Base-by-base conservation (phyloP, 2,113 vertebrate genomes). In the Lamprotornis superbus region DNA sequence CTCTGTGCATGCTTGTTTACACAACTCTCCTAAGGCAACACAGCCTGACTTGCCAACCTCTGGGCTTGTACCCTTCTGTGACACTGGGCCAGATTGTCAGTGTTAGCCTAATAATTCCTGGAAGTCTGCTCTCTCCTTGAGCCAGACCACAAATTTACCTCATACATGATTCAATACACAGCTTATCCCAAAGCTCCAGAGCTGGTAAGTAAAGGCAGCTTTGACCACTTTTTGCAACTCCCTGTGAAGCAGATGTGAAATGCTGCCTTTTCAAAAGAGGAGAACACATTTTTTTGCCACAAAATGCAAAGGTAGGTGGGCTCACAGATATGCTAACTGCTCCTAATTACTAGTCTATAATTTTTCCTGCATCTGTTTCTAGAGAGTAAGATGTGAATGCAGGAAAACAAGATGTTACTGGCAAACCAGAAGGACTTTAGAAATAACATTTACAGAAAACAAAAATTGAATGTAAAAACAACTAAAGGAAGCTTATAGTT, bases 31-130 rank as follows among this genome's bases (percentile, higher is more conserved):
- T 33, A 59, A 55, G 71, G 71, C 64, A 94, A 60, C 64, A 42
- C 27, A 75, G 69, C 31, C 80, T 55, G 33, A 88, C 30, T 74
- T 83, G 56, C 69, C 83, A 92, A 56, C 27, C 68, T 78, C 89
- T 91, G 56, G 42, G 47, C 30, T 94, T 67, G 33, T 7, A 4
- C 47, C 30, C 52, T 76, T 65, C 71, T 49, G 73, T 49, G 35
- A 89, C 61, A 30, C 69, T 40, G 44, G 33, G 37, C 35, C 89
- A 91, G 68, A 71, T 4, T 92, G 83, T 78, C 77, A 47, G 22
- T 49, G n/a, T 78, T 78, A 77, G 47, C 69, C 73, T 81, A 60
- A 52, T 81, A 70, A 91, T 78, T 93, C 69, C 69, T 84, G 52
- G 52, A 91, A 89, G 47, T 42, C 60, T 78, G 33, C 46, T 80